Evolutionary conservation across 1,140 invertebrate species (phyloP), one percentile per base, ranked within the genome.

Genomic region (Geopemphigus sp.): DNA sequence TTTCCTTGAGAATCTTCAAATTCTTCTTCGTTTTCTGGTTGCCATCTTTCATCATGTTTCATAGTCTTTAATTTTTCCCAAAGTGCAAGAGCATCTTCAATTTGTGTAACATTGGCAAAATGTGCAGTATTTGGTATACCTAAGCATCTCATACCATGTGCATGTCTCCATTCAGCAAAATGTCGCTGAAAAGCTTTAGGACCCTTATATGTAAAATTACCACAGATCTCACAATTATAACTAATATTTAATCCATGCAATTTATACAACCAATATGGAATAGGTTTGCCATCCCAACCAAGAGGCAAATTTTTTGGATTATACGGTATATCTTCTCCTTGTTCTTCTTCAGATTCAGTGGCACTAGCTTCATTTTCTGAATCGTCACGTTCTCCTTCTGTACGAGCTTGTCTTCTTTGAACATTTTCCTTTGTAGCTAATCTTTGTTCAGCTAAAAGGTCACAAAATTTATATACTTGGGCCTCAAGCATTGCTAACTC

Each of bases 131-230:
- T 99, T 1, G 98, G 98, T 83, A 99, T 99, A 11, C 98, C 97
- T 3, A 99, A 88, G 87, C 98, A 99, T 70, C 96, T 87, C 98
- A 99, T 99, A 22, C 98, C 98, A 87, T 99, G 97, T 47, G 98
- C 97, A 87, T 99, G 98, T 74, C 98, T 88, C 97, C 98, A 99
- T 87, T 99, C 98, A 2, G 97, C 96, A 89, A 99, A 99, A 88
- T 99, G 98, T 73, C 96, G 89, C 85, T 99, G 98, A 85, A 99
- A 99, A n/a, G 98, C 97, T 87, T 99, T 99, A 0, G 98, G 98
- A 1, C 98, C 98, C 87, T 99, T 98, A 86, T 99, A 99, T 0
- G 94, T 96, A 83, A 94, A 98, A 87, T 99, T 99, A n/a, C 98
- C 98, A 87, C 98, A 99, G 81, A 99, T 99, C 87, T 99, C 98